These are phyloP conservation scores for Grantiella picta DNA, from an alignment of 2,113 vertebrate species.

Conservation along the genomic window DNA sequence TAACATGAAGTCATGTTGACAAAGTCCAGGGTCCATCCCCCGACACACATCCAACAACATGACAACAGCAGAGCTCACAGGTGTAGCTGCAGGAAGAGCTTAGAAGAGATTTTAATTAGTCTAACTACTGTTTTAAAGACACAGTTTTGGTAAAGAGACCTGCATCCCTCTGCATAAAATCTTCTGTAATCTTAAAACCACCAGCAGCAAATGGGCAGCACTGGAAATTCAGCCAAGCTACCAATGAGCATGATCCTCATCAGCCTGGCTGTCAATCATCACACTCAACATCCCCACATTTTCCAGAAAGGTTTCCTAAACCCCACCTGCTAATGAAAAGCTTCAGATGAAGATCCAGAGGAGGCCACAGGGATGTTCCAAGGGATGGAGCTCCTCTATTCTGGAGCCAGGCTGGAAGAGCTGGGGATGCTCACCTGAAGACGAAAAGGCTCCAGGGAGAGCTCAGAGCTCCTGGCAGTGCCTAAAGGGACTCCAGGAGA, in stretches of 20 bases:
- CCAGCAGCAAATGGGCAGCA: neutral
- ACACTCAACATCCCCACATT: neutral
- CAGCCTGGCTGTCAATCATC: fast-evolving
- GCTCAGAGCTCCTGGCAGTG: fast-evolving
- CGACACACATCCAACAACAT: neutral
- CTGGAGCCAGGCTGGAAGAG: neutral
- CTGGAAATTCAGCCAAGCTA: neutral
- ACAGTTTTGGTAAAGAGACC: neutral
- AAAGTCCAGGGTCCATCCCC: neutral
- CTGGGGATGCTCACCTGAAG: fast-evolving
- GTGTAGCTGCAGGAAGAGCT: neutral
- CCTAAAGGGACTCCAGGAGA: neutral
- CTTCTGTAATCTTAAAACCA: neutral
- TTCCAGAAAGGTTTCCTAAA: neutral
- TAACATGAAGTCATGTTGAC: neutral
- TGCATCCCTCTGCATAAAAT: neutral
- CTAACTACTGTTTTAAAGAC: neutral
- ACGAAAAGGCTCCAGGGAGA: neutral
- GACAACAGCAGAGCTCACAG: neutral
- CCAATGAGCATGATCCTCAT: neutral
- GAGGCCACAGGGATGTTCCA: fast-evolving
- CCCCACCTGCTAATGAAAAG: neutral
- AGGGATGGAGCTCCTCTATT: neutral
- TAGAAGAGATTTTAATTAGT: neutral
- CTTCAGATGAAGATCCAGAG: neutral